phyloP scores from a whole-genome alignment of 2,797 vertebrate genomes.

The Harpagifer antarcticus region DNA sequence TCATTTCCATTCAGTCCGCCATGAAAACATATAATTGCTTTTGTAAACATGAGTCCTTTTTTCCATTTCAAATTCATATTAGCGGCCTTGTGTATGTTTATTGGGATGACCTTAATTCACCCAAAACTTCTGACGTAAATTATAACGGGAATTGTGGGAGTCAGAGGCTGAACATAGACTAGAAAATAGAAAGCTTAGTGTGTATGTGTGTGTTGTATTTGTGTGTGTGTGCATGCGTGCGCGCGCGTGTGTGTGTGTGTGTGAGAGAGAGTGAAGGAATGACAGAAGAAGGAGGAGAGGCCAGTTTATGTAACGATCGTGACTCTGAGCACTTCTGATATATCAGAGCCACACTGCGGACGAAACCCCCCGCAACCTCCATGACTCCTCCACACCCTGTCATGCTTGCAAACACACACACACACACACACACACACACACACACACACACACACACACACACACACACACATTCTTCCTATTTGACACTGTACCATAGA shows the following conservation, averaged over 20 bases:
- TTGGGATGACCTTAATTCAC: not conserved
- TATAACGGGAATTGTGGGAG: not conserved
- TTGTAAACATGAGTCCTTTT: not conserved
- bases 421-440: conserved; percentile 21
- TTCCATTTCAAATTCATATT: too few relatives aligned
- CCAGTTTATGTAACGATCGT: conserved; percentile 49
- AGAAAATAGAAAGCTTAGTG: not conserved
- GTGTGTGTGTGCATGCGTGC: conserved; percentile 12
- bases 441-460: conserved; percentile 14
- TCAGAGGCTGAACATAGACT: not conserved
- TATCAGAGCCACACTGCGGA: conserved; percentile 52
- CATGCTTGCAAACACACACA: conserved; percentile 30
- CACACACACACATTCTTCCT: not conserved
- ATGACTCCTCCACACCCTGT: conserved; percentile 53
- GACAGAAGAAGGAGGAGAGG: conserved; percentile 18
- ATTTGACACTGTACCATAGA: too few relatives aligned
- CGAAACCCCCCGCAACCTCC: conserved; percentile 56
- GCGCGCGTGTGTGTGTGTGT: conserved; percentile 11
- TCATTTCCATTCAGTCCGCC: conserved; percentile 16
- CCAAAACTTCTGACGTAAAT: not conserved
- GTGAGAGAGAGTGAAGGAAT: not conserved
- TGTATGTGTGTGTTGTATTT: not conserved
- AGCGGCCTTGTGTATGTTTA: not conserved
- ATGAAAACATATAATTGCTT: conserved; percentile 7
- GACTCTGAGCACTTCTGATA: conserved; percentile 62